These are phyloP conservation scores for Brachyptera risi DNA, from an alignment of 2,888 invertebrate genomes.

Conservation along the genomic window DNA sequence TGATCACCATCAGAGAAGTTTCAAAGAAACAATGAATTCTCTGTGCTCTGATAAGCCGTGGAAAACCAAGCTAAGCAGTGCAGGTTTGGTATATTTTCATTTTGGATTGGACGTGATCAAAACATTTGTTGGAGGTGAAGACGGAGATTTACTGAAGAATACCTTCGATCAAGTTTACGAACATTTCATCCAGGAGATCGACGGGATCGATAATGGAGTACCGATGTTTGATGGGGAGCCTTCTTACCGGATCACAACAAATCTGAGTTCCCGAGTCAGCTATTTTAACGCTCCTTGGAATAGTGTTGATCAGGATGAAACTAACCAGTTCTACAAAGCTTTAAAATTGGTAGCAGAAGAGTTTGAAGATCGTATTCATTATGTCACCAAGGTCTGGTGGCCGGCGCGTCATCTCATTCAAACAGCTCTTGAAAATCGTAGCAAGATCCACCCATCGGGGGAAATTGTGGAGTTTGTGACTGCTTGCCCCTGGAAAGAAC, in stretches of 20 bases:
- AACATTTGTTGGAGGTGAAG: constrained; percentile 49
- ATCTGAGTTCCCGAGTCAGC: constrained; percentile 70
- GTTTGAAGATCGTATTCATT: constrained; percentile 62
- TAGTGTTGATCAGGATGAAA: constrained; percentile 47
- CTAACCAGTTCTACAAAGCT: constrained; percentile 70
- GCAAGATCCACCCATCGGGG: constrained; percentile 67
- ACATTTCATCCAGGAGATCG: constrained; percentile 86
- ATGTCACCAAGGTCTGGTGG: constrained; percentile 69
- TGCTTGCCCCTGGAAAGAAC: constrained; percentile 87
- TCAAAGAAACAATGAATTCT: constrained; percentile 62
- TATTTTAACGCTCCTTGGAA: constrained; percentile 86
- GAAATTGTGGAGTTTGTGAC: constrained; percentile 68
- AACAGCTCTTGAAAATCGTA: constrained; percentile 64
- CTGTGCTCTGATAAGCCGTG: constrained; percentile 54
- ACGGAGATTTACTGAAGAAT: constrained; percentile 50
- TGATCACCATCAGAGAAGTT: constrained; percentile 91
- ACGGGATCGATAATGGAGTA: constrained; percentile 97
- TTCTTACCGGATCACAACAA: constrained; percentile 63
- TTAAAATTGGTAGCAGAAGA: constrained; percentile 73
- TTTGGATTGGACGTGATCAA: constrained; percentile 79
- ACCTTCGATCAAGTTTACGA: constrained; percentile 76
- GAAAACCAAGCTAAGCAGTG: constrained; percentile 80
- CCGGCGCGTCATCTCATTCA: constrained; percentile 78
- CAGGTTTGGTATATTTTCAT: constrained; percentile 86
- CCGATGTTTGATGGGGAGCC: constrained; percentile 71